phyloP scores from a whole-genome alignment of 2,113 vertebrate species.

The Zosterops lateralis region DNA sequence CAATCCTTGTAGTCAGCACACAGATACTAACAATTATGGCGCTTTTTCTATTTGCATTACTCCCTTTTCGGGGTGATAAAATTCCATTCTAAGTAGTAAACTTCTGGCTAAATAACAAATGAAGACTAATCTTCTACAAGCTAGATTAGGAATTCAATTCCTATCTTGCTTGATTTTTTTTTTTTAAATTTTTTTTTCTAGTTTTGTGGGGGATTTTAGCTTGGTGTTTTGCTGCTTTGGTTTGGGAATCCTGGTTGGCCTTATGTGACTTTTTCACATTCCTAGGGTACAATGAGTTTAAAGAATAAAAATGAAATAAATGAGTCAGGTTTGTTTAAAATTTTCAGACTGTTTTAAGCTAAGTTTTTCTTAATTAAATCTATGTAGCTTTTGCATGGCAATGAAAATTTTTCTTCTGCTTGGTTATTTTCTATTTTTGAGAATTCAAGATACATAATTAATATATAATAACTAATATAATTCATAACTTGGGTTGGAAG shows the following conservation, averaged over 20 bases:
- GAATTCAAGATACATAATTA: not conserved
- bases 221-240: not conserved
- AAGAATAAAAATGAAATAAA: not conserved
- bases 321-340: not conserved
- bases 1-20: not conserved
- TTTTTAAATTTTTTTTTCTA: not conserved
- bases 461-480: not conserved
- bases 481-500: not conserved
- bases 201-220: not conserved
- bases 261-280: not conserved
- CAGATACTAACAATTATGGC: not conserved
- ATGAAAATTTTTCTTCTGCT: not conserved
- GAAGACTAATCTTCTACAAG: not conserved
- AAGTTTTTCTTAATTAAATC: not conserved
- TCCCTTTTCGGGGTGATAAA: not conserved
- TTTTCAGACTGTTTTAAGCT: not conserved
- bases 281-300: not conserved
- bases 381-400: not conserved
- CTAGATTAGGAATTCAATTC: not conserved
- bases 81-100: constrained; percentile 2
- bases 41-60: not conserved
- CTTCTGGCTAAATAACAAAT: not conserved
- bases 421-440: not conserved
- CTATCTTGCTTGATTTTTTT: not conserved
- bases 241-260: not conserved